Evolutionary conservation across 2,888 invertebrate species (phyloP), one percentile per base, ranked within the genome.

Genomic region (Oxytorus armatus): DNA sequence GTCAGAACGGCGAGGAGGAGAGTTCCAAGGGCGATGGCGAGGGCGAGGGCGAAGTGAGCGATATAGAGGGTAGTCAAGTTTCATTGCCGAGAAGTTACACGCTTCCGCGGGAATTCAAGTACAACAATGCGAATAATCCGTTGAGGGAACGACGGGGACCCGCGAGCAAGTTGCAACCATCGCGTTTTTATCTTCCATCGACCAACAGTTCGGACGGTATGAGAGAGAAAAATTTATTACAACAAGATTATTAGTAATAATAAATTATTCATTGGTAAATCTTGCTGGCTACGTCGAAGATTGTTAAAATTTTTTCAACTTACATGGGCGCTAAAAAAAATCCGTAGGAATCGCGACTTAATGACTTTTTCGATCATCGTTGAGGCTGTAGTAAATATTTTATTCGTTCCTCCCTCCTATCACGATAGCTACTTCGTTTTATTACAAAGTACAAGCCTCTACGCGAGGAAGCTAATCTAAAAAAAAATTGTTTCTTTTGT

Each of bases 151-250:
- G 94, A 81, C 93, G 95, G 83, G 93, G 94, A 70, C 92, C 95
- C 78, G 93, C 95, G 82, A 92, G 94, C 75, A 95, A 95, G 89
- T 66, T 87, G 42, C 85, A 87, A 23, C 84, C 89, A 3, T 89
- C 91, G 7, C 88, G 90, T 1, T 95, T 95, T 82, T 95, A 95
- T 86, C 94, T 96, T 21, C 95, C 96, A 8, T 96, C 96, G 84
- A 97, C 96, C 42, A 97, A 97, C 88, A 97, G 97, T 87, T 97
- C 97, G 85, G 97, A 97, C 88, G 97, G 97, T 96, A 89, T 8
- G 59, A 14, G 25, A 23, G 7, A 0, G 4, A 1, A 29, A 55
- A 29, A 36, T 16, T 36, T 23, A n/a, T n/a, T 42, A n/a, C 10
- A 47, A 14, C 14, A 47, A 16, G n/a, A 1, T 47, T 14, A 47